Evolutionary conservation across 37 sponge, comb jelly and placozoan species (phyloP).

Genomic region (Cliona cf. orientalis): DNA sequence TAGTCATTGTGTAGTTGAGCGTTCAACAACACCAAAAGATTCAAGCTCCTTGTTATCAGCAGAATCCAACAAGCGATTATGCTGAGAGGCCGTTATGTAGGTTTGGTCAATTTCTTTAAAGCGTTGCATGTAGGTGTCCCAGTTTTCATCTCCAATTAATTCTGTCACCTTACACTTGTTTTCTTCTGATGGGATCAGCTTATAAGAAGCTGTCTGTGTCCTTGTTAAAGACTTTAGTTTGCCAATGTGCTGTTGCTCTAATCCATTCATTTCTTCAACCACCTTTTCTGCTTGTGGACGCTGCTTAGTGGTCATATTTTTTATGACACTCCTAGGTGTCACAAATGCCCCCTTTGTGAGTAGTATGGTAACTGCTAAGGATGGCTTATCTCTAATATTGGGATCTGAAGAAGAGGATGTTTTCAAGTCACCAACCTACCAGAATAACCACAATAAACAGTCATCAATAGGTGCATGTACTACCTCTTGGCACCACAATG

Average conservation of each 20-base stretch:
- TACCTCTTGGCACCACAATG: no score
- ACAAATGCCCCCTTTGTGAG: neutral
- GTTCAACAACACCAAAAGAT: neutral
- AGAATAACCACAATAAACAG: neutral
- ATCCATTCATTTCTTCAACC: neutral
- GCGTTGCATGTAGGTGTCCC: neutral
- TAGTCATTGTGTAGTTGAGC: neutral
- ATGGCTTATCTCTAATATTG: neutral
- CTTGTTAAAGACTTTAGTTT: neutral
- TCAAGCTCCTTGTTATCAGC: neutral
- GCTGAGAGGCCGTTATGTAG: neutral
- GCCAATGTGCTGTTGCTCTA: neutral
- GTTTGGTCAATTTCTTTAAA: neutral
- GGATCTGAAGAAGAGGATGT: neutral
- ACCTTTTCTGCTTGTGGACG: neutral
- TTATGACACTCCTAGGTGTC: neutral
- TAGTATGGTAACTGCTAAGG: neutral
- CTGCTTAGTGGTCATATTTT: neutral
- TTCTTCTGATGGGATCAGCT: neutral
- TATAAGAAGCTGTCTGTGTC: neutral
- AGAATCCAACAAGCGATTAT: neutral
- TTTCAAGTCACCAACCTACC: neutral
- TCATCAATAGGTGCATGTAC: no score
- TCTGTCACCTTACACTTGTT: neutral
- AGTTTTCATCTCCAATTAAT: neutral